Evolutionary conservation across 2,888 invertebrate genomes (phyloP).

Genomic region (Trichopria drosophilae): DNA sequence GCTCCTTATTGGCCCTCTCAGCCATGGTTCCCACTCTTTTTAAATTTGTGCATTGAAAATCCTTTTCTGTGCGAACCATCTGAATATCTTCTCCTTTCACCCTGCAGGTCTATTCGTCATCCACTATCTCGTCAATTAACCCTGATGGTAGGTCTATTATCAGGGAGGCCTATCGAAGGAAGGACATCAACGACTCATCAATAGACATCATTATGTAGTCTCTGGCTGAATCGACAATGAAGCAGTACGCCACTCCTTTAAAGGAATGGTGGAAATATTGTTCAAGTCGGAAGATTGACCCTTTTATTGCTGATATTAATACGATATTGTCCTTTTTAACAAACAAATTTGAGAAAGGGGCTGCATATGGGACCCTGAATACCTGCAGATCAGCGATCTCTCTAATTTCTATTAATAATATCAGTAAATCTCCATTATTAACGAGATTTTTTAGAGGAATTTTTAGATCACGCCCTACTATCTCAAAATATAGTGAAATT

Average conservation of each 20-base stretch:
- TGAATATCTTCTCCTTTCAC: constrained; percentile 14
- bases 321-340: too few species aligned
- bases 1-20: too few species aligned
- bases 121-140: too few species aligned
- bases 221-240: too few species aligned
- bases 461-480: constrained; percentile 3
- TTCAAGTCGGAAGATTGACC: constrained; percentile 4
- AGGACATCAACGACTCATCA: not conserved
- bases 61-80: constrained; percentile 6
- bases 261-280: too few species aligned
- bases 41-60: too few species aligned
- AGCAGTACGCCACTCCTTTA: too few species aligned
- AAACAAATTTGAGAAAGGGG: too few species aligned
- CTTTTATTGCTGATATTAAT: too few species aligned
- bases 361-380: constrained; percentile 18
- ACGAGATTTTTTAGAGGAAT: constrained; percentile 6
- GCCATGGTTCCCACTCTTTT: too few species aligned
- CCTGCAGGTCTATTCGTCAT: constrained; percentile 17
- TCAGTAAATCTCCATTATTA: not conserved
- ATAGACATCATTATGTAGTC: not conserved
- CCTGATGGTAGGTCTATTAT: too few species aligned
- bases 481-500: constrained; percentile 14
- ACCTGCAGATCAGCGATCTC: constrained; percentile 19
- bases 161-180: too few species aligned
- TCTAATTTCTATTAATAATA: constrained; percentile 12